Percentiles rank a stretch among this genome's conserved stretches.
Evolutionary conservation across 1,140 invertebrate species (phyloP).

Genomic region (Nilaparvata lugens): DNA sequence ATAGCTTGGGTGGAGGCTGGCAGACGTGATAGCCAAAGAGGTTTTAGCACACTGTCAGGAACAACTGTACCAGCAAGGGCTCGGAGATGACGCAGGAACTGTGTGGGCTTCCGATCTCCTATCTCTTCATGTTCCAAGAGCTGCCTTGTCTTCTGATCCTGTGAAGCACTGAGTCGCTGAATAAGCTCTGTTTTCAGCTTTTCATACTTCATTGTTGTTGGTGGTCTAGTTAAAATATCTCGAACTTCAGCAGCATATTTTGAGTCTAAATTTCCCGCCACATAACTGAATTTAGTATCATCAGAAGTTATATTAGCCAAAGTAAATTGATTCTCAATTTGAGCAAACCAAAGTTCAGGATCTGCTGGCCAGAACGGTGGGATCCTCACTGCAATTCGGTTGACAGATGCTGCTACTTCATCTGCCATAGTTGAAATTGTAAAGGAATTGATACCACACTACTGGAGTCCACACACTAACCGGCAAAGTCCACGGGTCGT

Average conservation of each 20-base stretch:
- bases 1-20: too few relatives aligned
- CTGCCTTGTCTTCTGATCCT: constrained; percentile 23
- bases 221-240: constrained; percentile 18
- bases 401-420: too few relatives aligned
- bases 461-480: too few relatives aligned
- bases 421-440: too few relatives aligned
- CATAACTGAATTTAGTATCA: too few relatives aligned
- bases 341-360: constrained; percentile 27
- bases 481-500: too few relatives aligned
- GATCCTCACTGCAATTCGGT: constrained; percentile 10
- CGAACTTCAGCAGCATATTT: too few relatives aligned
- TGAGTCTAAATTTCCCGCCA: too few relatives aligned
- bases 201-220: constrained; percentile 14
- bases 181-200: constrained; percentile 29
- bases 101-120: constrained; percentile 31
- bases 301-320: too few relatives aligned
- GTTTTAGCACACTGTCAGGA: constrained; percentile 29
- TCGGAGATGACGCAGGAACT: constrained; percentile 27
- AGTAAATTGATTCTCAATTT: constrained; percentile 17
- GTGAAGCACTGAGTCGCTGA: constrained; percentile 19
- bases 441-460: too few relatives aligned
- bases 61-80: constrained; percentile 20
- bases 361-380: constrained; percentile 27
- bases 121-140: constrained; percentile 22
- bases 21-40: not conserved